Evolutionary conservation across 2,888 invertebrate genomes (phyloP).

Genomic region (Megastigmus dorsalis): DNA sequence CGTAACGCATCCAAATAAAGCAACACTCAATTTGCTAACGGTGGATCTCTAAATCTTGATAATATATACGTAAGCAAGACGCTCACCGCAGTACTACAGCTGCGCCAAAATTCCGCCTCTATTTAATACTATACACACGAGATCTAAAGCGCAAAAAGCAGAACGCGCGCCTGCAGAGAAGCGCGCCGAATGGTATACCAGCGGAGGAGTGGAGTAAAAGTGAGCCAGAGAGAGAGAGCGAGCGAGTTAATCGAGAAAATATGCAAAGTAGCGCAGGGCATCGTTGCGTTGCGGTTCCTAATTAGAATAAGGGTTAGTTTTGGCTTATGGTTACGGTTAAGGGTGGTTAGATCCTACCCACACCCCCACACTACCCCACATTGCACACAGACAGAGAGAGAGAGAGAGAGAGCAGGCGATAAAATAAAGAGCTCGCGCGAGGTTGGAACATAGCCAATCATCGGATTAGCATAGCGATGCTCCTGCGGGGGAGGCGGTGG

Average conservation of each 20-base stretch:
- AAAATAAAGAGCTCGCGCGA: no score
- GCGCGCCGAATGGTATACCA: no score
- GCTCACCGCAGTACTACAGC: no score
- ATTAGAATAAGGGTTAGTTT: conserved; percentile 74
- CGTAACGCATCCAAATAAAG: no score
- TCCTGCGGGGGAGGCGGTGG: conserved; percentile 59
- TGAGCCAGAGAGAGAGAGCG: neutral
- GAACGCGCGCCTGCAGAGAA: no score
- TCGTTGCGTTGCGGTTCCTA: conserved; percentile 64
- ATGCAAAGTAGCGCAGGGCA: conserved; percentile 65
- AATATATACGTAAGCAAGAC: no score
- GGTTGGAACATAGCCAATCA: conserved; percentile 74
- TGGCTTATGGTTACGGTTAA: conserved; percentile 68
- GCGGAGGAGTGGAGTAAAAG: neutral
- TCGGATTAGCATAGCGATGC: conserved; percentile 75
- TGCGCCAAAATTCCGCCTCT: no score
- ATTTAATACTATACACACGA: no score
- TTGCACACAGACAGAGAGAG: conserved; percentile 18
- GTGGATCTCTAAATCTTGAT: no score
- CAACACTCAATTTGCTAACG: no score
- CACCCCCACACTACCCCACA: conserved; percentile 59
- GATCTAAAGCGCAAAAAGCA: no score
- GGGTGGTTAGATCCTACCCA: conserved; percentile 62
- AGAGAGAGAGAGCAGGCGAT: conserved; percentile 50
- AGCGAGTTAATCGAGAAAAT: conserved; percentile 68